phyloP scores from a whole-genome alignment of 2,113 vertebrate genomes.

The Hystrix brachyura region DNA sequence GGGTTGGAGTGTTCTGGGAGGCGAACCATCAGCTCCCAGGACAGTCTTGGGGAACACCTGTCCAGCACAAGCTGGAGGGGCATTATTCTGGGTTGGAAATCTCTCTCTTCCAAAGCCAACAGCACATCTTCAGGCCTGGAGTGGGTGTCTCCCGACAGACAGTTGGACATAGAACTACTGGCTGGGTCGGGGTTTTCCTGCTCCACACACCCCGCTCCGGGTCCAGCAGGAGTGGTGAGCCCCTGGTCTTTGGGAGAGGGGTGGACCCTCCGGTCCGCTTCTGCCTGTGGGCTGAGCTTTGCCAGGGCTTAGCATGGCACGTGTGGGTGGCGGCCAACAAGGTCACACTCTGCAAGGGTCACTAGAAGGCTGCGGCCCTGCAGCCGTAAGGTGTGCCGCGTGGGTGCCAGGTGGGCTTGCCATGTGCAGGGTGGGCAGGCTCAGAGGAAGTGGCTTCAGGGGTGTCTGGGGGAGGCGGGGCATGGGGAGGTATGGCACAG shows the following conservation, averaged over 20 bases:
- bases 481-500: neutral
- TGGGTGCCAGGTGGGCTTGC: neutral
- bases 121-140: neutral
- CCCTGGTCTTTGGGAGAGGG: neutral
- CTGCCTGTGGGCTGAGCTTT: neutral
- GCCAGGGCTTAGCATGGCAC: neutral
- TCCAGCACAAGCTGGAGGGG: neutral
- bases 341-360: neutral
- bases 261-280: neutral
- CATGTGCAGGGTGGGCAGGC: too few species aligned
- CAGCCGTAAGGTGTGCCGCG: neutral
- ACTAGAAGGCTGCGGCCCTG: too few species aligned
- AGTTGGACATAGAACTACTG: neutral
- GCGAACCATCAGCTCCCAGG: neutral
- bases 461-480: neutral
- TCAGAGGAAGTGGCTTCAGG: neutral
- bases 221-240: neutral
- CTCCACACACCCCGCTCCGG: neutral
- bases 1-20: neutral
- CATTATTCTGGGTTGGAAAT: neutral
- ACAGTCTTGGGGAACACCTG: fast-evolving
- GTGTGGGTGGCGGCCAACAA: neutral
- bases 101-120: neutral
- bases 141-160: neutral
- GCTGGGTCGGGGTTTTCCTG: neutral